Evolutionary conservation across 2,113 vertebrate genomes (phyloP), one percentile per base, ranked within the genome.

Genomic region (Quiscalus mexicanus): DNA sequence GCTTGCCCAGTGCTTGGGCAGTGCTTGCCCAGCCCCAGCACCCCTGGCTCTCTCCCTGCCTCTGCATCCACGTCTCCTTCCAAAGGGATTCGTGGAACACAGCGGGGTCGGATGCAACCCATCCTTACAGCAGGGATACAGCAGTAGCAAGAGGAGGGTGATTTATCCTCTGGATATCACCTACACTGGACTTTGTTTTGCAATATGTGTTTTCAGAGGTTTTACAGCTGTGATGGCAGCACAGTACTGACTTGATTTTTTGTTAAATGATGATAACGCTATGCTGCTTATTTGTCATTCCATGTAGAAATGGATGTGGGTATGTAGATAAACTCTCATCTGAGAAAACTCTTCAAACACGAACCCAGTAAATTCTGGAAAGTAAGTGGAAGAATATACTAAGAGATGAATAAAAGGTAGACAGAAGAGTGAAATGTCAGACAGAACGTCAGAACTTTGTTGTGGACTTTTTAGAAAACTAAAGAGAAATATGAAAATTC

Each of bases 281-380:
- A 35, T 0, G 2, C 37, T 83, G 78, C 47, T 83, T 64, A 68
- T 78, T 75, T 78, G 22, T 42, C 33, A 30, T 37, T 75, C 35
- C 25, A n/a, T 14, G 15, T 22, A 73, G 86, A 79, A 90, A 83
- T 3, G 18, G 55, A 70, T 47, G 35, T 41, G 41, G 16, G 27
- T 18, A 47, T 12, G 17, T 2, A 65, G 68, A 50, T 25, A 27
- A 64, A 74, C 7, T 20, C 15, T 33, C 35, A 77, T 63, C 44
- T 83, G 41, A 86, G 69, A 90, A 67, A 70, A 93, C 33, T 20
- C 60, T 91, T 93, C 39, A 80, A 84, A 74, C 33, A 77, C 45
- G 63, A 82, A 74, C 2, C 9, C 37, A 76, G 8, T 1, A 85
- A 80, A 77, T 77, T 93, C 83, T 70, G 33, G 39, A 83, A 93